These are phyloP conservation scores for Andricus curvator DNA, from an alignment of 2,888 invertebrate species.

Conservation along the genomic window DNA sequence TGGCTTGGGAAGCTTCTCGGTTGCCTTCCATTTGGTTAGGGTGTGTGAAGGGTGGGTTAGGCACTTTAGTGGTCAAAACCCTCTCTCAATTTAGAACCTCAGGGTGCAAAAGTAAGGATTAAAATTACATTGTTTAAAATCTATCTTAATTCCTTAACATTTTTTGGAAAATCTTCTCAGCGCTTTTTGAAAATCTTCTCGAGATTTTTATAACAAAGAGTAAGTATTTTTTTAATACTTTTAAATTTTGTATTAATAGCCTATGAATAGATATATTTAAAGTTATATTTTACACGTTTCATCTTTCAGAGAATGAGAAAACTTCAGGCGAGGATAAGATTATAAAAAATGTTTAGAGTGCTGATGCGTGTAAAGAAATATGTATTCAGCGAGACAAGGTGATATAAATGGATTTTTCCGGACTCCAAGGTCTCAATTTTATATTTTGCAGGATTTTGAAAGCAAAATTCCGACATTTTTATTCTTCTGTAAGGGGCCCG, in stretches of 20 bases:
- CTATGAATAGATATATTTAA: no score
- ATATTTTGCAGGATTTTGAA: constrained; percentile 17
- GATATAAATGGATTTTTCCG: constrained; percentile 19
- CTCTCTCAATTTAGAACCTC: no score
- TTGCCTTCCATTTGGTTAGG: background rate
- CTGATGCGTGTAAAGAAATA: constrained; percentile 33
- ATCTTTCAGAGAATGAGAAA: background rate
- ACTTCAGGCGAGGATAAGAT: background rate
- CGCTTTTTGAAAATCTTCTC: no score
- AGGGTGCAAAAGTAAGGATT: no score
- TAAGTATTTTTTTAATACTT: no score
- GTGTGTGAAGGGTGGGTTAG: constrained; percentile 11
- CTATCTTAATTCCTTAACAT: no score
- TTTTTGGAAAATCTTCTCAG: no score
- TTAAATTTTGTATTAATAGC: no score
- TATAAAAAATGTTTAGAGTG: constrained; percentile 26
- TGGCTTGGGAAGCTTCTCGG: background rate
- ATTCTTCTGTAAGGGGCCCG: background rate
- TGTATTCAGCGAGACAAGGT: constrained; percentile 20
- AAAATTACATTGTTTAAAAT: no score
- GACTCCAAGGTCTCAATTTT: background rate
- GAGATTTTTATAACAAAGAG: no score
- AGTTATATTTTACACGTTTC: background rate
- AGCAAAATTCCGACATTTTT: constrained; percentile 4
- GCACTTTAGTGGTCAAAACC: background rate